Conservation (phyloP, 2,113 vertebrate species). For the Sebastes fasciatus region DNA sequence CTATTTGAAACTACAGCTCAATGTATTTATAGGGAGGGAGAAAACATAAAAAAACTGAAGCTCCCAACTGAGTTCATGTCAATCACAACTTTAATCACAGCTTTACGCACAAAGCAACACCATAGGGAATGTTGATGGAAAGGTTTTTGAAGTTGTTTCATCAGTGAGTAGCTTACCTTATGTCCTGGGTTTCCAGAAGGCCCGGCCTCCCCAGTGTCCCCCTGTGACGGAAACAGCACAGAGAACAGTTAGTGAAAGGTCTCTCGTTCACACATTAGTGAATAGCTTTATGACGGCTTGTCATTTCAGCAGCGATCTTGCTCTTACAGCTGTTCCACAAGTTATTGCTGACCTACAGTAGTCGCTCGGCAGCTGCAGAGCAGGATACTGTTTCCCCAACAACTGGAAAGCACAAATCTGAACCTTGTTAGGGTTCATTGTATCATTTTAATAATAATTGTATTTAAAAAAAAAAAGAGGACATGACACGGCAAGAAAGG, state of each 20-base stretch:
- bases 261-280: constrained; percentile 77
- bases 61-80: not conserved
- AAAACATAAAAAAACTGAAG: not conserved
- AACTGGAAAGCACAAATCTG: constrained; percentile 70
- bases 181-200: constrained; percentile 79
- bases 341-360: constrained; percentile 63
- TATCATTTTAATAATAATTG: constrained; percentile 28
- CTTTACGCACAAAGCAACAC: not conserved
- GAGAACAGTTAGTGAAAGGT: constrained; percentile 71
- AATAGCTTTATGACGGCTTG: constrained; percentile 68
- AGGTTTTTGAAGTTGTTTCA: not conserved
- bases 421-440: constrained; percentile 48
- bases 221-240: constrained; percentile 73
- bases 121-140: not conserved
- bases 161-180: constrained; percentile 79
- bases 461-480: constrained; percentile 15
- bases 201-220: constrained; percentile 81
- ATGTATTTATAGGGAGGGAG: not conserved
- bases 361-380: constrained; percentile 76
- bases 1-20: not conserved
- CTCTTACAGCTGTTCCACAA: constrained; percentile 77
- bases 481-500: not conserved
- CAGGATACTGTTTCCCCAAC: constrained; percentile 76
- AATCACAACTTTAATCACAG: constrained; percentile 15
- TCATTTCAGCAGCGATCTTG: constrained; percentile 47